A percentile compares a stretch with the other conserved stretches of the same genome.
These are phyloP conservation scores for Cynaeus angustus DNA, from an alignment of 2,888 invertebrate genomes.

Conservation along the genomic window DNA sequence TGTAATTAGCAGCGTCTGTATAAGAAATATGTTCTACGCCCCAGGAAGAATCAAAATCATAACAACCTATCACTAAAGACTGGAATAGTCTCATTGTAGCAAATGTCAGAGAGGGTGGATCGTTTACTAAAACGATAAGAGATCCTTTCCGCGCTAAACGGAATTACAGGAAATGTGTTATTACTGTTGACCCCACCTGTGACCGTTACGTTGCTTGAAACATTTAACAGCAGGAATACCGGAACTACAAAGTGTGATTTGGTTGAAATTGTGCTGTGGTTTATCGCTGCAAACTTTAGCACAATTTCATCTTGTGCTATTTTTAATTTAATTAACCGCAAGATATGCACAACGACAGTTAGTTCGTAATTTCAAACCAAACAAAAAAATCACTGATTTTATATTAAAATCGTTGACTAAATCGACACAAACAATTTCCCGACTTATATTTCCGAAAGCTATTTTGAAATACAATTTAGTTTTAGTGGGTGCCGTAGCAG, in stretches of 20 bases:
- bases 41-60: constrained; percentile 22
- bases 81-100: constrained; percentile 30
- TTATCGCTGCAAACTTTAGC: constrained; percentile 10
- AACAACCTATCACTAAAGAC: constrained; percentile 17
- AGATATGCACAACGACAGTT: too few species aligned
- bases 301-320: background rate
- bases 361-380: too few species aligned
- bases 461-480: constrained; percentile 33
- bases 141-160: constrained; percentile 56
- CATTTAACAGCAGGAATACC: constrained; percentile 39
- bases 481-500: constrained; percentile 36
- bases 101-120: constrained; percentile 36
- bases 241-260: constrained; percentile 42
- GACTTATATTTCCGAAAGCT: constrained; percentile 27
- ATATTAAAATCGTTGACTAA: too few species aligned
- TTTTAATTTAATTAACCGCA: background rate
- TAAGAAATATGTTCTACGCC: constrained; percentile 5
- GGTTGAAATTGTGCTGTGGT: constrained; percentile 25
- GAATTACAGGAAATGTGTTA: constrained; percentile 59
- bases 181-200: constrained; percentile 55
- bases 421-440: constrained; percentile 36
- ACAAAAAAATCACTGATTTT: too few species aligned
- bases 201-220: constrained; percentile 47
- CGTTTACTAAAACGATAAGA: constrained; percentile 52
- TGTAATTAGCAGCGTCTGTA: constrained; percentile 14